A percentile compares a stretch with the other conserved stretches of the same genome.
These are phyloP conservation scores for Pachycephala philippinensis DNA, from an alignment of 2,113 vertebrate genomes.

Conservation along the genomic window DNA sequence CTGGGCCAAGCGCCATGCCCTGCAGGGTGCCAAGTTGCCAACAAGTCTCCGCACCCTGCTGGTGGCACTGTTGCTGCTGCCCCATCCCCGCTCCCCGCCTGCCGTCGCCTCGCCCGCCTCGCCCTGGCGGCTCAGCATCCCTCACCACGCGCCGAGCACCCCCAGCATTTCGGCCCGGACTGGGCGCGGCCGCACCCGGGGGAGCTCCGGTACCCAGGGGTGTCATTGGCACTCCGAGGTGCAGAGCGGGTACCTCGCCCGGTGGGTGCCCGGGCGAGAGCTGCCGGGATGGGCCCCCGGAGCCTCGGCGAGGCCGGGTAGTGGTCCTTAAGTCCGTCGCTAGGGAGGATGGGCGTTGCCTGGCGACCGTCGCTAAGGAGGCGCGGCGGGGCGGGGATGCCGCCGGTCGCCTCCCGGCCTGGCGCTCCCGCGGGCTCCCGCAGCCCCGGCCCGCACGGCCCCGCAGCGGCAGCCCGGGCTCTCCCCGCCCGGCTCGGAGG, in stretches of 20 bases:
- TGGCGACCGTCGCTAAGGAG: not conserved
- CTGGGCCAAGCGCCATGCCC: not conserved
- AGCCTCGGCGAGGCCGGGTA: slow-evolving; percentile 25
- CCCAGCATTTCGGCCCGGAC: accelerated
- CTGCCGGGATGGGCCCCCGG: not conserved
- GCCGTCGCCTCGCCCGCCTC: not conserved
- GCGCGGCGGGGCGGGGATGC: not conserved
- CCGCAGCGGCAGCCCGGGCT: not conserved
- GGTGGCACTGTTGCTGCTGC: not conserved
- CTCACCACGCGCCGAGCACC: accelerated
- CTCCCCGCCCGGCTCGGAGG: not conserved
- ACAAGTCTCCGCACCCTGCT: not conserved
- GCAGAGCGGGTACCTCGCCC: not conserved
- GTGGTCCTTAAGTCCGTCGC: not conserved
- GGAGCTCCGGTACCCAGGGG: not conserved
- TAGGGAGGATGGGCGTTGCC: not conserved
- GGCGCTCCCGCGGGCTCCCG: not conserved
- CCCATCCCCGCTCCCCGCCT: not conserved
- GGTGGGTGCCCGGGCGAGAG: not conserved
- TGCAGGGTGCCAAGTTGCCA: not conserved
- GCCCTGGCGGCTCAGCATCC: not conserved
- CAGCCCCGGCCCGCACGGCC: not conserved
- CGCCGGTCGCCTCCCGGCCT: not conserved
- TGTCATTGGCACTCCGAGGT: accelerated
- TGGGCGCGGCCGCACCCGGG: accelerated